A percentile compares a stretch with the other conserved stretches of the same genome.
phyloP scores from a whole-genome alignment of 2,113 vertebrate genomes.

The Oreocharis arfaki region DNA sequence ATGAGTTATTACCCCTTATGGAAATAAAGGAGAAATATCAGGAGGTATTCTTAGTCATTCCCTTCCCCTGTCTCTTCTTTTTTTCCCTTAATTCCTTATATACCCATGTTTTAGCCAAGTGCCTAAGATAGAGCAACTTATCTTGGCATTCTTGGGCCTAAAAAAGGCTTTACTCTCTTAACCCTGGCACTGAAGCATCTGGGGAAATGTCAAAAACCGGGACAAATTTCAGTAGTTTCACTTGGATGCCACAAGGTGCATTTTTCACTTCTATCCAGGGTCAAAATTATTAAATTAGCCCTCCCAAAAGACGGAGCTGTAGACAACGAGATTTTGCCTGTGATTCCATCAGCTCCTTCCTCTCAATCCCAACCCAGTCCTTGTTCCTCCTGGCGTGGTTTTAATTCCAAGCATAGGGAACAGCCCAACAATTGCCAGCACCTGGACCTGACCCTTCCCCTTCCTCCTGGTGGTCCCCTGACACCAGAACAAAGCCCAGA shows the following conservation, averaged over 20 bases:
- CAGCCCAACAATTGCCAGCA: background rate
- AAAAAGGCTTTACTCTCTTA: conserved; percentile 43
- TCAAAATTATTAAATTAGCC: background rate
- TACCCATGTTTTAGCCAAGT: conserved; percentile 67
- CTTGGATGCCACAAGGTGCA: background rate
- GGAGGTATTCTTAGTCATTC: conserved; percentile 80
- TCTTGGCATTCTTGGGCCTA: conserved; percentile 59
- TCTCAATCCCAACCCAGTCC: background rate
- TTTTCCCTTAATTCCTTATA: conserved; percentile 73
- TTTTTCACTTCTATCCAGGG: background rate
- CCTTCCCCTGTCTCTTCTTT: conserved; percentile 66
- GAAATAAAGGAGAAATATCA: conserved; percentile 72
- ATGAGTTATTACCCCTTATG: conserved; percentile 84
- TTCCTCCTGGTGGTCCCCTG: background rate
- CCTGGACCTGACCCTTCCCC: background rate
- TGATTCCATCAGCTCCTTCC: background rate
- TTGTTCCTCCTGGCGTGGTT: background rate
- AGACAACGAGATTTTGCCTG: background rate
- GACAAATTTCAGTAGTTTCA: background rate
- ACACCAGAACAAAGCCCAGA: background rate
- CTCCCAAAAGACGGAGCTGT: background rate
- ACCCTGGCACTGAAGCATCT: conserved; percentile 23
- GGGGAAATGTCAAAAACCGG: background rate
- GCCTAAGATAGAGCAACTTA: conserved; percentile 70
- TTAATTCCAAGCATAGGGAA: background rate